phyloP scores from a whole-genome alignment of 2,888 invertebrate species.

The Gasteruption jaculator region DNA sequence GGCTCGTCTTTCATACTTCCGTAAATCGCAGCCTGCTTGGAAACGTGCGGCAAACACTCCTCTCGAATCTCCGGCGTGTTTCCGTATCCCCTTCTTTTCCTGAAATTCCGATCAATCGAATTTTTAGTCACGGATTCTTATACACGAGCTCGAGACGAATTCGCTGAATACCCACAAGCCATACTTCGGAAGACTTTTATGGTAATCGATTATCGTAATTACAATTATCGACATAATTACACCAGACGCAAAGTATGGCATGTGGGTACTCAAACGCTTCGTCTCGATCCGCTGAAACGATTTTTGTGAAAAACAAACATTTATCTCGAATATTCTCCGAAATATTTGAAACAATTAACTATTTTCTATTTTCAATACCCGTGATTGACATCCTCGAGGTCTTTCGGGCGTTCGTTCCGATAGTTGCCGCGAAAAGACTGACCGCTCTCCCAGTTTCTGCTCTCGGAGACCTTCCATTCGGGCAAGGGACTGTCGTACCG shows the following conservation, averaged over 20 bases:
- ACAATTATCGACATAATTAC: too few species aligned
- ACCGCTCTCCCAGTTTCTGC: constrained; percentile 48
- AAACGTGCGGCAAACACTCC: constrained; percentile 35
- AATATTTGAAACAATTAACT: too few species aligned
- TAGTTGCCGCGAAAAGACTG: constrained; percentile 41
- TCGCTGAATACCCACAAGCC: too few species aligned
- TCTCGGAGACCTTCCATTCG: constrained; percentile 45
- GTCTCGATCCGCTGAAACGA: too few species aligned
- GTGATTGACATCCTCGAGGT: constrained; percentile 40
- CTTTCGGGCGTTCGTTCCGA: constrained; percentile 45
- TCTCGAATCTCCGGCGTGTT: constrained; percentile 42
- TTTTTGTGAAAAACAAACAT: too few species aligned
- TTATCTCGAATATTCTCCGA: too few species aligned
- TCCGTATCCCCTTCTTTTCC: constrained; percentile 39
- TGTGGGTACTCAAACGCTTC: background rate
- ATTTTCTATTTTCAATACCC: too few species aligned
- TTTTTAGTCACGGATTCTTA: too few species aligned
- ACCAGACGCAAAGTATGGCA: too few species aligned
- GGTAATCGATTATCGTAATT: too few species aligned
- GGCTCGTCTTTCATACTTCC: constrained; percentile 50
- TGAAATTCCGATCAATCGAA: too few species aligned
- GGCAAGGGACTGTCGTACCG: constrained; percentile 43
- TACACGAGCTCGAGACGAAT: background rate
- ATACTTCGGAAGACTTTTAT: too few species aligned
- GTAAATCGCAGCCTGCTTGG: constrained; percentile 44